These are phyloP conservation scores for Gobiocypris rarus DNA, from an alignment of 2,113 vertebrate species.

Conservation along the genomic window DNA sequence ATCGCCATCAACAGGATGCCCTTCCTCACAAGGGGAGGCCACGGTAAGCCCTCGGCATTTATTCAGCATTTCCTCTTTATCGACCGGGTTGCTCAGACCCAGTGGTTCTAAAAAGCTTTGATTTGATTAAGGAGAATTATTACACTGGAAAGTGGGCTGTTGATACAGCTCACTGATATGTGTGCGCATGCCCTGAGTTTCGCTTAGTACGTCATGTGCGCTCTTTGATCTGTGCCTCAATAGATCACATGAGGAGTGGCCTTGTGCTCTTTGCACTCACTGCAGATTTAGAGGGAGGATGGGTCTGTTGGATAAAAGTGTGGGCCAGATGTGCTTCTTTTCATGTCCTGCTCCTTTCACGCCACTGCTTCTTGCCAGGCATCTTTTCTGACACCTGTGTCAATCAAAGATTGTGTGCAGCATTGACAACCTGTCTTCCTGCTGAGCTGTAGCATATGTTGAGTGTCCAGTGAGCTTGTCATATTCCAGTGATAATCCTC, in stretches of 20 bases:
- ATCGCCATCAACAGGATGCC: slow-evolving; percentile 96
- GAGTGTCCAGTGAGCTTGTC: slow-evolving; percentile 34
- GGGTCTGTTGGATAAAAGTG: neutral
- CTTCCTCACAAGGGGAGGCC: slow-evolving; percentile 90
- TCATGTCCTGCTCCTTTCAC: neutral
- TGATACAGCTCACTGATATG: slow-evolving; percentile 22
- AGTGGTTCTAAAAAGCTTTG: neutral
- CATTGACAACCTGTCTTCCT: slow-evolving; percentile 40
- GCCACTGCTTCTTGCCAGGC: neutral
- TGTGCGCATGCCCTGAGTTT: slow-evolving; percentile 7
- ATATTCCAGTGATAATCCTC: slow-evolving; percentile 26
- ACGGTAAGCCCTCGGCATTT: slow-evolving; percentile 80
- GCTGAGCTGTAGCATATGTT: slow-evolving; percentile 31
- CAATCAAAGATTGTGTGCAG: slow-evolving; percentile 25
- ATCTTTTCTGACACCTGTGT: slow-evolving; percentile 34
- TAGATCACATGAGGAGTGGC: slow-evolving; percentile 47
- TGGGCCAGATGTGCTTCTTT: neutral
- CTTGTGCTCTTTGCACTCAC: slow-evolving; percentile 37
- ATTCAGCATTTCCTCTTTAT: slow-evolving; percentile 25
- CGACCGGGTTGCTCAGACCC: neutral
- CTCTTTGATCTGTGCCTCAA: slow-evolving; percentile 49
- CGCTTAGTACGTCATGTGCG: slow-evolving; percentile 8
- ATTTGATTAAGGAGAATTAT: slow-evolving; percentile 20
- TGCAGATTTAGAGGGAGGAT: slow-evolving; percentile 45
- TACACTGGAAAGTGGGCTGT: neutral